Base-by-base conservation (phyloP, 2,888 invertebrate genomes). In the Macrosoma leucophasiata region DNA sequence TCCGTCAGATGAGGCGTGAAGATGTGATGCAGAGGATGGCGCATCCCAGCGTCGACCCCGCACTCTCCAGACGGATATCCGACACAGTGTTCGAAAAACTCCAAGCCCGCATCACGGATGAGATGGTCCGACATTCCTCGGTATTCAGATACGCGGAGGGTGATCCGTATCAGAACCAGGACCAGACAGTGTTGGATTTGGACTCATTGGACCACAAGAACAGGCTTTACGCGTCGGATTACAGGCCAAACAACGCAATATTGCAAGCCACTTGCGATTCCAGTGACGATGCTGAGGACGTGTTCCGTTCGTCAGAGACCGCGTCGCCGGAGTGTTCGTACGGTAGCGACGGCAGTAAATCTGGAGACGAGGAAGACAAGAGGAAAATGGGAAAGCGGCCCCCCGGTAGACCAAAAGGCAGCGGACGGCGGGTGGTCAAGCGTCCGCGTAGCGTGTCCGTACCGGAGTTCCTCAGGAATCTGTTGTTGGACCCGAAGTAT, bases 391-490 rank as follows among this genome's bases (percentile, higher is more conserved):
- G 77, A 36, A 87, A 86, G 52, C 72, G 87, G 48, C 81, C 84
- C 9, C 86, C 87, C 1, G 88, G 87, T 13, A 75, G 88, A 44
- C 87, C 87, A 4, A 81, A 79, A 37, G 85, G 85, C 10, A 82
- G 78, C 52, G 84, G 84, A 7, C 62, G 76, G 29, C 84, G 81
- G 46, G 57, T 69, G 20, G 63, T 66, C 49, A 84, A 84, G 55
- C 76, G 81, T 24, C 75, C 81, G 4, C 62, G 77, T 42, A 84
- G 81, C 62, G 84, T 84, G 3, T 84, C 84, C 23, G 84, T 96
- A 20, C 95, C 95, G 87, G 95, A 96, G 70, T 96, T 96, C 69
- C 89, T 96, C 50, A 86, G 93, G 46, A 92, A 95, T 63, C 86
- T 96, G 15, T 78, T 96, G 33, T 86, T 90, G 40, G 90, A 94